Conservation (phyloP, 2,113 vertebrate genomes). For the Saccopteryx bilineata region DNA sequence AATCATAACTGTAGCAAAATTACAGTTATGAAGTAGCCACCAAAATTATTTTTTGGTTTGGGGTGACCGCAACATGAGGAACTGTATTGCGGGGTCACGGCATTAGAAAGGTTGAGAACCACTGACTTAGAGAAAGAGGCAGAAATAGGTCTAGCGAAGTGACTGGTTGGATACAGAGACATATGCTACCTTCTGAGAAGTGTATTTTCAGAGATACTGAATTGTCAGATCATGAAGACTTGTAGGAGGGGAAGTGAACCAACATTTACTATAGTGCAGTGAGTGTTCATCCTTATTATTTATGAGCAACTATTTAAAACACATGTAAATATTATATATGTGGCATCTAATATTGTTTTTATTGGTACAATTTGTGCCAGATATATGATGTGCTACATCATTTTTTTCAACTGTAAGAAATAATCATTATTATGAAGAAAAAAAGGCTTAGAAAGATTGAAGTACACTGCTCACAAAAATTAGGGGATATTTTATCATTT, state of each 20-base stretch:
- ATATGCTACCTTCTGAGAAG: background rate
- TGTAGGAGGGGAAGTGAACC: background rate
- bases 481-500: too few relatives aligned
- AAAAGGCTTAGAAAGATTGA: background rate
- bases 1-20: too few relatives aligned
- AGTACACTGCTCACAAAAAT: background rate
- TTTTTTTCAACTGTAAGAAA: background rate
- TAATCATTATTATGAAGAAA: background rate
- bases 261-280: too few relatives aligned
- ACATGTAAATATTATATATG: too few relatives aligned
- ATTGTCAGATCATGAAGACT: background rate
- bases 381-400: background rate
- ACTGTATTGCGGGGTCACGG: too few relatives aligned
- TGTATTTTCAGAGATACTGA: slow-evolving; percentile 5
- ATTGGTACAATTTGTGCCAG: background rate
- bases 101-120: too few relatives aligned
- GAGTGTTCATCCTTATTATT: background rate
- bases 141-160: background rate
- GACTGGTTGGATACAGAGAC: background rate
- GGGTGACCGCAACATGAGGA: too few relatives aligned
- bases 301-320: background rate
- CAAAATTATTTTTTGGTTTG: too few relatives aligned
- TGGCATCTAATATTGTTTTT: background rate
- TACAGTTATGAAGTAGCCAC: too few relatives aligned
- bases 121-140: background rate